Conservation (phyloP, 2,888 invertebrate species). For the Drosophila dives region DNA sequence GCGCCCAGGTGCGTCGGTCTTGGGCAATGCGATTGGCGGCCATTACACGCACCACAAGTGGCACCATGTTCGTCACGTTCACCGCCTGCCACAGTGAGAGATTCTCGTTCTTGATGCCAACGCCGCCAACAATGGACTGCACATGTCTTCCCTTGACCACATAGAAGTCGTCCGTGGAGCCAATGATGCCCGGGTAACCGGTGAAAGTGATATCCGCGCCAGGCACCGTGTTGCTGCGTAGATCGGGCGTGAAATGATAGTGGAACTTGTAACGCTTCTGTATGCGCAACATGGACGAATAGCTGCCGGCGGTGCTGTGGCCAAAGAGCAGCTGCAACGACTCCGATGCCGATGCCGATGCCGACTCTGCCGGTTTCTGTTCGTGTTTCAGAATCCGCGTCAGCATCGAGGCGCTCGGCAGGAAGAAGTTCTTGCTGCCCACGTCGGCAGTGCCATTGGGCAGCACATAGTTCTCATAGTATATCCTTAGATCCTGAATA, state of each 20-base stretch:
- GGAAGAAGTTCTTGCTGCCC: conserved; percentile 87
- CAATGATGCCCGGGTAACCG: conserved; percentile 92
- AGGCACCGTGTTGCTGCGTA: conserved; percentile 86
- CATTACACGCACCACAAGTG: conserved; percentile 91
- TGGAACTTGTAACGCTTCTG: conserved; percentile 93
- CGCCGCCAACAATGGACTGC: conserved; percentile 90
- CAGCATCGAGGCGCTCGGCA: conserved; percentile 85
- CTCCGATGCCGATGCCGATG: conserved; percentile 72
- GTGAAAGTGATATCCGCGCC: conserved; percentile 91
- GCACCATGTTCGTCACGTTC: conserved; percentile 85
- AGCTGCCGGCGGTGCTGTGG: conserved; percentile 93
- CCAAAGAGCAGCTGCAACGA: conserved; percentile 88
- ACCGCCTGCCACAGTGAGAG: conserved; percentile 89
- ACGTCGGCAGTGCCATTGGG: conserved; percentile 51
- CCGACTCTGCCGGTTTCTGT: conserved; percentile 54
- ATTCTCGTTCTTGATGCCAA: conserved; percentile 91
- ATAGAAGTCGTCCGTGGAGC: conserved; percentile 94
- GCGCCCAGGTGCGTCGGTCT: conserved; percentile 90
- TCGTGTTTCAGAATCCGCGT: conserved; percentile 77
- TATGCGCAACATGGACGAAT: conserved; percentile 92
- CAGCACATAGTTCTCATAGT: conserved; percentile 84
- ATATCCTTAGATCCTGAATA: conserved; percentile 87
- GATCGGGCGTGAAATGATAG: conserved; percentile 87
- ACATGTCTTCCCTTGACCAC: conserved; percentile 87
- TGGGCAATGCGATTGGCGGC: conserved; percentile 93